A percentile compares a stretch with the other conserved stretches of the same genome.
These are phyloP conservation scores for Drosophila bocqueti DNA, from an alignment of 1,140 invertebrate species.

Conservation along the genomic window DNA sequence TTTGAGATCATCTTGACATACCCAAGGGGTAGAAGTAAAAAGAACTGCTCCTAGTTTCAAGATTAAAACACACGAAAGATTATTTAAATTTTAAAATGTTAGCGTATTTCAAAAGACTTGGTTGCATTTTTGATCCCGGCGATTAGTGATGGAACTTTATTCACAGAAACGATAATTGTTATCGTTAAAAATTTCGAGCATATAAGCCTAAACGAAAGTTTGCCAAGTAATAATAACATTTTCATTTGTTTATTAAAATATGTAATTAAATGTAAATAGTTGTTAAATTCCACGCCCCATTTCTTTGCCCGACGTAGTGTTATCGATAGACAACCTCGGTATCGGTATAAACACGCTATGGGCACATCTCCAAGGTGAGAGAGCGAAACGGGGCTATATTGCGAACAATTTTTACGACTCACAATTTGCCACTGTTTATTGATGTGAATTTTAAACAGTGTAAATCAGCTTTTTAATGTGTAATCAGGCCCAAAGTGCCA, in stretches of 20 bases:
- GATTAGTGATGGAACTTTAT: background rate
- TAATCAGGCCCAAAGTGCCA: background rate
- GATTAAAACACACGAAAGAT: background rate
- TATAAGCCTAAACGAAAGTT: background rate
- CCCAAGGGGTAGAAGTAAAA: slow-evolving; percentile 4
- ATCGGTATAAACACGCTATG: background rate
- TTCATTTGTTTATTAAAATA: no score
- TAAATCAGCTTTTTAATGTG: slow-evolving; percentile 24
- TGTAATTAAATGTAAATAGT: background rate
- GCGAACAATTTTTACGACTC: slow-evolving; percentile 32
- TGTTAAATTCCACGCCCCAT: background rate
- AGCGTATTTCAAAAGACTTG: slow-evolving; percentile 6
- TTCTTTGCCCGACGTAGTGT: fast-evolving
- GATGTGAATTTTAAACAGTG: slow-evolving; percentile 8
- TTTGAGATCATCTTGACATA: slow-evolving; percentile 14
- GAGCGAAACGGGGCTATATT: slow-evolving; percentile 17
- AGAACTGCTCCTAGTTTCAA: background rate
- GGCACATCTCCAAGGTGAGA: background rate
- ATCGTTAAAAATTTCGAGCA: background rate
- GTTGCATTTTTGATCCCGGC: background rate
- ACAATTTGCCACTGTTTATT: slow-evolving; percentile 16
- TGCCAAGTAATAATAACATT: background rate
- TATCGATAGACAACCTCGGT: background rate
- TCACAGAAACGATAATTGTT: no score
- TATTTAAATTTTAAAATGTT: background rate